A percentile compares a stretch with the other conserved stretches of the same genome.
Evolutionary conservation across 2,888 invertebrate species (phyloP).

Genomic region (Chrysolina haemoptera): DNA sequence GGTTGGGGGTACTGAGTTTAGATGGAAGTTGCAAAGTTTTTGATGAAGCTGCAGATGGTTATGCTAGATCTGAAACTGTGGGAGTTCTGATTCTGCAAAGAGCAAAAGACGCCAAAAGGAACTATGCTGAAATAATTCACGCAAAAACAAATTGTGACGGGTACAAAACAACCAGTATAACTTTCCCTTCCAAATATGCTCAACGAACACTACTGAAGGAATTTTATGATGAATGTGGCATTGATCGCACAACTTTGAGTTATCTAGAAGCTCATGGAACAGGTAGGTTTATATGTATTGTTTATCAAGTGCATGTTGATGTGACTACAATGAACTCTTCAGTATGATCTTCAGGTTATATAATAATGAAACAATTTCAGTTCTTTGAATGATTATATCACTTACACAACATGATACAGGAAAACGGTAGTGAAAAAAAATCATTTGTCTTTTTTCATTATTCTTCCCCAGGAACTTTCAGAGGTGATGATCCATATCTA

Average conservation of each 20-base stretch:
- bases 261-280: slow-evolving; percentile 93
- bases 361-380: too few relatives aligned
- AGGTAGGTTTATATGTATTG: slow-evolving; percentile 67
- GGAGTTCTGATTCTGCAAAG: slow-evolving; percentile 82
- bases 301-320: too few relatives aligned
- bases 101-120: slow-evolving; percentile 69
- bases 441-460: too few relatives aligned
- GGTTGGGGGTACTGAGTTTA: slow-evolving; percentile 83
- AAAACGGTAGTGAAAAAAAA: too few relatives aligned
- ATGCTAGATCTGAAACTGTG: slow-evolving; percentile 87
- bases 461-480: too few relatives aligned
- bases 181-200: slow-evolving; percentile 69
- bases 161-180: slow-evolving; percentile 66
- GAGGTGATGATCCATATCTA: too few relatives aligned
- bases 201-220: slow-evolving; percentile 76
- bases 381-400: too few relatives aligned
- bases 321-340: too few relatives aligned
- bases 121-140: slow-evolving; percentile 70
- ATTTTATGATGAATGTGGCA: slow-evolving; percentile 79
- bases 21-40: slow-evolving; percentile 94
- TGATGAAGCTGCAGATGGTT: slow-evolving; percentile 87
- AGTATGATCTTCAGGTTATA: too few relatives aligned
- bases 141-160: slow-evolving; percentile 67
- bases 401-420: too few relatives aligned
- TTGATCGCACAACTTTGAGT: slow-evolving; percentile 80